Percentiles rank a stretch among this genome's conserved stretches.
Evolutionary conservation across 2,797 vertebrate species (phyloP).

Genomic region (Siniperca undulata): DNA sequence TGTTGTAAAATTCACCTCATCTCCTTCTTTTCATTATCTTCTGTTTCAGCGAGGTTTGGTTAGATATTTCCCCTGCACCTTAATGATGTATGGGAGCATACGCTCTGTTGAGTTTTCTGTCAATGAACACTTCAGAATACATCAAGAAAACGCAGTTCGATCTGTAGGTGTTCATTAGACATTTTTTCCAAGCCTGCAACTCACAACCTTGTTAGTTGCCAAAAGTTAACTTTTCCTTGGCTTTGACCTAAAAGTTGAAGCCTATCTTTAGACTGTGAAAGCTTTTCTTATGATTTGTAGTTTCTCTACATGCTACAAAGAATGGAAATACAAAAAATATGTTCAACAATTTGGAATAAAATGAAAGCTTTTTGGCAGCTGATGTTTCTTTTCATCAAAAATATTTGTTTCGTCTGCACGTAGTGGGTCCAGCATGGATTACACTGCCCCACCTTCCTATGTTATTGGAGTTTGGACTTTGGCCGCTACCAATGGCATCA

Average conservation of each 20-base stretch:
- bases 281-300: neutral
- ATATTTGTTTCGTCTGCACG: slow-evolving; percentile 31
- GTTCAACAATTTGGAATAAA: neutral
- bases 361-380: neutral
- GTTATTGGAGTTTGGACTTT: slow-evolving; percentile 35
- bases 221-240: slow-evolving; percentile 46
- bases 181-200: neutral
- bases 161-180: slow-evolving; percentile 41
- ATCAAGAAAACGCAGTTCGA: neutral
- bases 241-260: slow-evolving; percentile 40
- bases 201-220: slow-evolving; percentile 37
- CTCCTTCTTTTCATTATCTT: slow-evolving; percentile 7
- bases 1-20: slow-evolving; percentile 2
- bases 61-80: slow-evolving; percentile 7
- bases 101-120: slow-evolving; percentile 32
- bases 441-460: neutral
- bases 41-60: slow-evolving; percentile 15
- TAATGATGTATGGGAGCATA: slow-evolving; percentile 36
- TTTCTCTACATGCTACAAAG: neutral
- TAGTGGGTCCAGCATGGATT: slow-evolving; percentile 15
- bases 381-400: slow-evolving; percentile 17
- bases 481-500: neutral
- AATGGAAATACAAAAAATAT: neutral
- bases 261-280: slow-evolving; percentile 10
- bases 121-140: slow-evolving; percentile 31